Evolutionary conservation across 2,797 vertebrate species (phyloP), one percentile per base, ranked within the genome.

Genomic region (Limnodromus scolopaceus): DNA sequence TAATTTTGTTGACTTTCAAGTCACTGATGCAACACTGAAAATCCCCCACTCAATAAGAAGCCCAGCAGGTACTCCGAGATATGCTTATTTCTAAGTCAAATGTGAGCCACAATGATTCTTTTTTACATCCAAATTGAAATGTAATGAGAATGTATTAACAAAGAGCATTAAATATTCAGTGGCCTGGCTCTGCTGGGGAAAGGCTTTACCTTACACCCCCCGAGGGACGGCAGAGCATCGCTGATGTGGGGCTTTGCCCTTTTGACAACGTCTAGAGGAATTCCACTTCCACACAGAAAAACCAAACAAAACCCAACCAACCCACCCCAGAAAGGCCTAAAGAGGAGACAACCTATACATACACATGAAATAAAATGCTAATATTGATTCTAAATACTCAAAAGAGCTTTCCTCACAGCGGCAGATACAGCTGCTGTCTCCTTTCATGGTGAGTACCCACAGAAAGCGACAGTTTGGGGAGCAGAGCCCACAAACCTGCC

Each of bases 121-220:
- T 68, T 82, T 72, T 53, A 89, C 54, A 66, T 58, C 61, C 54
- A 85, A 74, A 92, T 24, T 68, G 89, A 92, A 92, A 94, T n/a
- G 60, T 72, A 89, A 85, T 82, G 71, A 92, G 76, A 34, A 63
- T 3, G 48, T 34, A 82, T 85, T 94, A 89, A 89, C 70, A 65
- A 60, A 65, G 60, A 48, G 58, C 5, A 68, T 85, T 85, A 88
- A 88, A 77, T 55, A 88, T 77, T 53, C 76, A 89, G 45, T 12
- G 49, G 16, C 6, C 54, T 46, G 43, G 38, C 76, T 53, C 70
- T 82, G 53, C 60, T 38, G 0, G 2, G 75, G 60, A 41, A 66
- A 48, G 49, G 48, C 64, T 84, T 55, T 66, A 28, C 84, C n/a
- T 9, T 8, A 41, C n/a, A 2, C 41, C 30, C 57, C 65, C 75